Evolutionary conservation across 1,140 invertebrate species (phyloP).

Genomic region (Drosophila takahashii): DNA sequence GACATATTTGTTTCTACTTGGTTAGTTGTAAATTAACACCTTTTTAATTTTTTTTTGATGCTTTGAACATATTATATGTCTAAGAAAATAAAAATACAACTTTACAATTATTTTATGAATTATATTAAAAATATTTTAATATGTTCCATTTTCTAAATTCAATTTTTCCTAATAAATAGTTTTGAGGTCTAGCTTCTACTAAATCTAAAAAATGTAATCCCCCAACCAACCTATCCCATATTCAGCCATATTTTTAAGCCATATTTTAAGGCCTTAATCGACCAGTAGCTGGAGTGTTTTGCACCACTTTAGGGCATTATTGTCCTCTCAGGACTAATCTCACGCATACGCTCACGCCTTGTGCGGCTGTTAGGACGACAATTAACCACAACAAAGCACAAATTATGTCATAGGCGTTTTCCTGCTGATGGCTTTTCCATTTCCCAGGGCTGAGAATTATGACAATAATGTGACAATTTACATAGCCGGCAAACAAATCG

Average conservation of each 20-base stretch:
- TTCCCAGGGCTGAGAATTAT: constrained; percentile 68
- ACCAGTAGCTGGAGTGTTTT: constrained; percentile 27
- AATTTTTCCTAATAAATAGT: no score
- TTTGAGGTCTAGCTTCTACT: no score
- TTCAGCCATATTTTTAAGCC: not conserved
- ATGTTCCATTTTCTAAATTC: no score
- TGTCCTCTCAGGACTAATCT: constrained; percentile 7
- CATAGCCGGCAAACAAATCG: constrained; percentile 67
- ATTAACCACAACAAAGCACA: constrained; percentile 80
- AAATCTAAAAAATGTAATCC: not conserved
- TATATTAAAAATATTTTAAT: no score
- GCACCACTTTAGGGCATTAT: constrained; percentile 25
- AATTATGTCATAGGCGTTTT: constrained; percentile 77
- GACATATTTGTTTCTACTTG: no score
- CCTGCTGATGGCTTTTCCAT: constrained; percentile 69
- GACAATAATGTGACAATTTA: constrained; percentile 83
- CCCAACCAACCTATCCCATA: not conserved
- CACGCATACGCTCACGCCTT: constrained; percentile 53
- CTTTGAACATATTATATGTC: no score
- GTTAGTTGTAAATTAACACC: no score
- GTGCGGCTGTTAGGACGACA: constrained; percentile 43
- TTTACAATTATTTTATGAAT: no score
- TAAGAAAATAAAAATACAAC: no score
- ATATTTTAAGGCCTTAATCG: not conserved
- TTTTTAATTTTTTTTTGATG: no score